Evolutionary conservation across 2,113 vertebrate species (phyloP), one percentile per base, ranked within the genome.

Genomic region (Himantopus leucocephalus): DNA sequence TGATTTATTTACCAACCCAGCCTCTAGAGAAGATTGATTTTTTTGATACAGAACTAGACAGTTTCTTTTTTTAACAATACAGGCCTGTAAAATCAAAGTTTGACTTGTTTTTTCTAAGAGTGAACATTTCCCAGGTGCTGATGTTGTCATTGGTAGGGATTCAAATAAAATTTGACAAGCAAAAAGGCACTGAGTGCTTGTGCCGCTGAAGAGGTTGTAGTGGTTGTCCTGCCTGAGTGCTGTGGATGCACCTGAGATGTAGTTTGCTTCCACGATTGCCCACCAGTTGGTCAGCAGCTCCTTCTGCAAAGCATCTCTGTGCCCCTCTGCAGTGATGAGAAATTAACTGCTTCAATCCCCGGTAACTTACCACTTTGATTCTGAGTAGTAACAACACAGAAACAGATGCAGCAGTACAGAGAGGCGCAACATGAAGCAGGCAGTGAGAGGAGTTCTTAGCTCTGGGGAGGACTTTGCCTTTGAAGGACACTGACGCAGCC

Each of bases 21-120:
- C 24, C 91, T 75, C 78, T n/a, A 59, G 52, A 93, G 50, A 52
- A 95, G 92, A 96, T 93, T 66, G 88, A 90, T 85, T 94, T 96
- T 96, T 92, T 80, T 76, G 8, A 66, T 88, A 78, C 12, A 68
- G 48, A 90, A 74, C 80, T 39, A 85, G 76, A 58, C 39, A 62
- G 62, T 72, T 91, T 85, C 26, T 43, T 78, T 85, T 94, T 90
- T 92, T 68, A 74, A 82, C 64, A 95, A 85, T 67, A 56, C 45
- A 68, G 32, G 70, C 26, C 43, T 62, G 43, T 78, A 82, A 75
- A 95, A 90, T 89, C 71, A 82, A 88, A 91, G 48, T 87, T 94
- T 70, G 37, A 50, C 55, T 89, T 85, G 21, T 39, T 82, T 79
- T 64, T 75, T 17, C 32, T 21, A 34, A 47, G 52, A 87, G 45